A percentile compares a stretch with the other conserved stretches of the same genome.
These are phyloP conservation scores for Brachyalestes nurse DNA, from an alignment of 2,797 vertebrate species.

Conservation along the genomic window DNA sequence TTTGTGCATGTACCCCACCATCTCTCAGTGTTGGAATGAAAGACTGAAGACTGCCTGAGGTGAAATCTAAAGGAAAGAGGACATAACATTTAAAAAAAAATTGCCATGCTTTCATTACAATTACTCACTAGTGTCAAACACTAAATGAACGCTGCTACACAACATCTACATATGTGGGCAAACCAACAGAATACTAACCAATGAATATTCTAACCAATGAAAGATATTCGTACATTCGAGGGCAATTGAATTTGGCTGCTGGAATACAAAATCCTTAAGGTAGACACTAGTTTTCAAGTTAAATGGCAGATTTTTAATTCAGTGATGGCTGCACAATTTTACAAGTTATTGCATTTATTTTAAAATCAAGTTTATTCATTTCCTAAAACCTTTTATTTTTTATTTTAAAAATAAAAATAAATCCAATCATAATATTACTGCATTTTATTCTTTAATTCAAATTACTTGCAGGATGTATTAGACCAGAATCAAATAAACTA, in stretches of 20 bases:
- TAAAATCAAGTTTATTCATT: constrained; percentile 48
- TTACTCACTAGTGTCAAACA: constrained; percentile 26
- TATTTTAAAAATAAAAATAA: constrained; percentile 57
- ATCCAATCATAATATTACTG: constrained; percentile 60
- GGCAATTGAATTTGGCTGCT: neutral
- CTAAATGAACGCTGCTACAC: constrained; percentile 38
- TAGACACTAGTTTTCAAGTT: constrained; percentile 10
- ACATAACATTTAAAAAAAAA: constrained; percentile 53
- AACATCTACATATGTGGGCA: constrained; percentile 22
- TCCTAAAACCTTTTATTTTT: constrained; percentile 35
- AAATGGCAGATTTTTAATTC: constrained; percentile 1
- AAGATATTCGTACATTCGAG: neutral
- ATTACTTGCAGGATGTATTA: constrained; percentile 51
- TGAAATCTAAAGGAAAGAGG: constrained; percentile 63
- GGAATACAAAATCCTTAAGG: constrained; percentile 15
- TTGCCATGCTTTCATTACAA: constrained; percentile 48
- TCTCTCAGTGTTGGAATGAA: constrained; percentile 63
- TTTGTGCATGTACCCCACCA: constrained; percentile 59
- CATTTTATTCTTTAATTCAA: constrained; percentile 59
- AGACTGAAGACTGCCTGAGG: constrained; percentile 65
- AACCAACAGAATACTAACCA: neutral
- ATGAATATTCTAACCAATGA: neutral
- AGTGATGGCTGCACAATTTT: neutral
- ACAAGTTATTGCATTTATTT: constrained; percentile 45
- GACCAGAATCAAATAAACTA: constrained; percentile 41